A percentile compares a stretch with the other conserved stretches of the same genome.
Evolutionary conservation across 2,797 vertebrate genomes (phyloP).

Genomic region (Enteromius radiatus): DNA sequence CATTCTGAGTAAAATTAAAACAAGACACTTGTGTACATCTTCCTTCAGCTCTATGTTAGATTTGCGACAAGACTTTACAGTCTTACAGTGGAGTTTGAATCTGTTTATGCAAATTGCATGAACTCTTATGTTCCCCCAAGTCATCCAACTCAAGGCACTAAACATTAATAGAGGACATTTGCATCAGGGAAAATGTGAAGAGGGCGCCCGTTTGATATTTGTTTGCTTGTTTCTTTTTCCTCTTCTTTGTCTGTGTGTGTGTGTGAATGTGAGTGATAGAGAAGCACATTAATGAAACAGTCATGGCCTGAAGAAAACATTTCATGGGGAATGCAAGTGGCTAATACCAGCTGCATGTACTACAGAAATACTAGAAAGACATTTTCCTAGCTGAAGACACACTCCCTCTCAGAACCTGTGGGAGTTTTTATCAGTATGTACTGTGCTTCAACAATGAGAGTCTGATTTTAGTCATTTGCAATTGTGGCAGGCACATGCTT

Average conservation of each 20-base stretch:
- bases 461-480: not conserved
- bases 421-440: not conserved
- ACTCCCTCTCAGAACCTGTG: not conserved
- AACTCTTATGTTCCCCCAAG: constrained; percentile 40
- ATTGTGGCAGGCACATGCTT: not conserved
- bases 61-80: constrained; percentile 14
- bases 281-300: constrained; percentile 61
- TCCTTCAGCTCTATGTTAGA: constrained; percentile 17
- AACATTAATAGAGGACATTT: constrained; percentile 55
- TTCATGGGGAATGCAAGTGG: constrained; percentile 48
- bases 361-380: constrained; percentile 32
- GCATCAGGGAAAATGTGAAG: constrained; percentile 50
- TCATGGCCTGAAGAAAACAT: constrained; percentile 53
- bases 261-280: constrained; percentile 27
- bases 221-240: constrained; percentile 36
- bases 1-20: not conserved
- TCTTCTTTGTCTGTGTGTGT: constrained; percentile 7
- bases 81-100: constrained; percentile 29
- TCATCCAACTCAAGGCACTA: constrained; percentile 49
- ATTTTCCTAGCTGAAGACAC: not conserved
- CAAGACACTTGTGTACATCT: not conserved
- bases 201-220: constrained; percentile 57
- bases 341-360: constrained; percentile 51
- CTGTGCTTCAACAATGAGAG: not conserved
- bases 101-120: constrained; percentile 57